Base-by-base conservation (phyloP, 2,113 vertebrate genomes). In the Albula goreensis region DNA sequence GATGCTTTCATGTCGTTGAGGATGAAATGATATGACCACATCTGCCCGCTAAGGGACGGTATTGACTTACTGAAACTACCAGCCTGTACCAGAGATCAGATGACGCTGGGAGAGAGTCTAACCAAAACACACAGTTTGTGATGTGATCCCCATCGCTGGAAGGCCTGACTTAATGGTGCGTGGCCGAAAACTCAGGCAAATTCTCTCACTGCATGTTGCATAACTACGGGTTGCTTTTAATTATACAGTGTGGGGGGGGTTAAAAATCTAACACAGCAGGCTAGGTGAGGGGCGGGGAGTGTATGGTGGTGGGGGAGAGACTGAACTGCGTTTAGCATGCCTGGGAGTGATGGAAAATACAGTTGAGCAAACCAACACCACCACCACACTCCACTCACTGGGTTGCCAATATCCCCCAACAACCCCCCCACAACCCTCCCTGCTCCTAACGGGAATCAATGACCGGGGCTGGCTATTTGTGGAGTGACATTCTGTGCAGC, bases 271-370 rank as follows among this genome's bases (percentile, higher is more conserved):
- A 74, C 9, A 10, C 70, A 8, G n/a, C 70, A 31, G 70, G 70
- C 22, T 7, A n/a, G 63, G 3, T 4, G 22, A 4, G 57, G 57
- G 57, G 10, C 17, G 11, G 57, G 57, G 57, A 15, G 3, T 9
- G 57, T 3, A 3, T 11, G 57, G 10, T 9, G 57, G 63, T 6
- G 19, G 63, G 63, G 5, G n/a, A 22, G 70, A 0, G n/a, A 22
- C 2, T 2, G n/a, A 74, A 31, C 1, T 56, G 87, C 88, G 89
- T 92, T 89, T 90, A 88, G 85, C 66, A 88, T 93, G 91, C 90
- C 91, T 92, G 87, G 80, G 83, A 91, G 92, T 92, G 87, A 93
- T 93, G 92, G 92, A 93, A 94, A 91, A 89, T 89, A 87, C 90
- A 90, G 83, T 89, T 90, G 86, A 91, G 88, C 88, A 12, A 86